Percentiles rank a stretch among this genome's conserved stretches.
Evolutionary conservation across 2,888 invertebrate species (phyloP).

Genomic region (Leptinotarsa juncta): DNA sequence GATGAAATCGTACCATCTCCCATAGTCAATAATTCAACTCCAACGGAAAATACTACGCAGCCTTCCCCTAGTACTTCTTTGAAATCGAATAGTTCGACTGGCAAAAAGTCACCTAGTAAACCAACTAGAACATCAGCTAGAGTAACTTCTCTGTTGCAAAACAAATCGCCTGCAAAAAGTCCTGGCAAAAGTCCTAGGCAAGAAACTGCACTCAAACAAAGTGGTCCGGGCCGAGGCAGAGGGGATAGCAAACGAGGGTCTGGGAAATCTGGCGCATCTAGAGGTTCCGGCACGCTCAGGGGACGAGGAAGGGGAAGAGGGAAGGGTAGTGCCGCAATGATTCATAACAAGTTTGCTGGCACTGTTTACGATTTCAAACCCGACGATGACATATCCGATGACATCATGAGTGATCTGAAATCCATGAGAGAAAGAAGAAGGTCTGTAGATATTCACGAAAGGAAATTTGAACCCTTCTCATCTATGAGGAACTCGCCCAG

Average conservation of each 20-base stretch:
- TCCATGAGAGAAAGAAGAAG: constrained; percentile 83
- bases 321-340: constrained; percentile 69
- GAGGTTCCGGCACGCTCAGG: constrained; percentile 59
- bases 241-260: constrained; percentile 54
- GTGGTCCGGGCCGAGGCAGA: constrained; percentile 54
- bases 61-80: constrained; percentile 63
- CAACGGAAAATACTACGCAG: constrained; percentile 59
- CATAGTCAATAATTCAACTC: constrained; percentile 52
- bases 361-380: constrained; percentile 90
- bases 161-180: constrained; percentile 72
- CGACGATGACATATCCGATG: constrained; percentile 83
- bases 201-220: constrained; percentile 65
- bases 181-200: constrained; percentile 68
- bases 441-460: constrained; percentile 77
- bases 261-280: constrained; percentile 51
- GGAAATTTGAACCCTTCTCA: constrained; percentile 69
- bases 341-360: constrained; percentile 84
- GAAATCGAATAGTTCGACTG: constrained; percentile 62
- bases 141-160: constrained; percentile 73
- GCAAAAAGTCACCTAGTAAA: constrained; percentile 71
- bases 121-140: constrained; percentile 73
- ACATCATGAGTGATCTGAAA: constrained; percentile 79
- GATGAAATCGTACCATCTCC: constrained; percentile 53
- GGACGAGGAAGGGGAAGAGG: constrained; percentile 63
- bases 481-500: constrained; percentile 68